Evolutionary conservation across 2,797 vertebrate species (phyloP).

Genomic region (Neopelma chrysocephalum): DNA sequence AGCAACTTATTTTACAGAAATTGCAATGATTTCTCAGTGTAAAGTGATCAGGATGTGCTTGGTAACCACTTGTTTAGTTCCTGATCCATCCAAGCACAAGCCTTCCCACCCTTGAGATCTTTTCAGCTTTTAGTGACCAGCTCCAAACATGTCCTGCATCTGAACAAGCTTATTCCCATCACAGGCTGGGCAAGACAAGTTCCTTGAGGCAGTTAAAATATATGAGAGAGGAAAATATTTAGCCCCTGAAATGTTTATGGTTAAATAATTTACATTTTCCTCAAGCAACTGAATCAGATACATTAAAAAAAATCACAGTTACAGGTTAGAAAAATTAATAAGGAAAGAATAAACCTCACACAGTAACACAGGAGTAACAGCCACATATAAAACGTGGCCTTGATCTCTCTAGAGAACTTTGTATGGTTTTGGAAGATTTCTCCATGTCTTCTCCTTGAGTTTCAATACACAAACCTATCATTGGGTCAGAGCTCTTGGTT

Average conservation of each 20-base stretch:
- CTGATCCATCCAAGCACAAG: neutral
- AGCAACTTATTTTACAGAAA: neutral
- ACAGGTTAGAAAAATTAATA: neutral
- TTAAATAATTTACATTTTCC: neutral
- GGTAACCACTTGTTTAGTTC: neutral
- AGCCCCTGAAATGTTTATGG: neutral
- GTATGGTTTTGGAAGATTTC: neutral
- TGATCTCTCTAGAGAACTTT: neutral
- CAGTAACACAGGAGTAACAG: neutral
- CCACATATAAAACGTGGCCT: neutral
- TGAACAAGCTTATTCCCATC: neutral
- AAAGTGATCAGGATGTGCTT: neutral
- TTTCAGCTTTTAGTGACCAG: neutral
- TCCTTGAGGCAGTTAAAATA: neutral
- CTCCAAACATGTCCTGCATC: neutral
- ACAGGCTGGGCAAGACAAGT: neutral
- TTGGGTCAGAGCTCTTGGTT: rapidly evolving
- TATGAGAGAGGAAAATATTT: neutral
- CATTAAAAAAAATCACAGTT: neutral
- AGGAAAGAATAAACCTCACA: neutral
- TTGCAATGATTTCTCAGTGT: neutral
- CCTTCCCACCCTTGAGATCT: neutral
- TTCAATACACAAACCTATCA: neutral
- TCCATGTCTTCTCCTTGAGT: neutral
- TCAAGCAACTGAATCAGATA: neutral